phyloP scores from a whole-genome alignment of 2,797 vertebrate species.

The Mus caroli region DNA sequence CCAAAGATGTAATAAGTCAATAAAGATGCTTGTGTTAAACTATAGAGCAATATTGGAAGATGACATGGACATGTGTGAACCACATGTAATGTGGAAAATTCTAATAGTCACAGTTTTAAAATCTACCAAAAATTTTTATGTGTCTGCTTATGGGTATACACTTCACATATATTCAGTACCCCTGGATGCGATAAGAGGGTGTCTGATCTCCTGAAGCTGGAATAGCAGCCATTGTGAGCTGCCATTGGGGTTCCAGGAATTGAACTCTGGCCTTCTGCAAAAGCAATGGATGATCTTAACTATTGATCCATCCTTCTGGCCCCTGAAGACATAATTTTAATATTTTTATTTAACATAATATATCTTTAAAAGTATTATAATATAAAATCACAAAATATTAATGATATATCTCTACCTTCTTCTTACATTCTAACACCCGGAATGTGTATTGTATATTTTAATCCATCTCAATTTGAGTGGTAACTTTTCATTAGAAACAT shows the following conservation, averaged over 20 bases:
- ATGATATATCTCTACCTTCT: not conserved
- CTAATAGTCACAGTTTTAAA: not conserved
- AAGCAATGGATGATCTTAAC: not conserved
- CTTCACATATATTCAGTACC: not conserved
- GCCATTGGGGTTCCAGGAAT: not conserved
- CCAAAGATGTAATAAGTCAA: too few relatives aligned
- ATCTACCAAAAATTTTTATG: not conserved
- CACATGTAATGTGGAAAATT: not conserved
- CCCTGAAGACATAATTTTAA: not conserved
- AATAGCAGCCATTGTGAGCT: not conserved
- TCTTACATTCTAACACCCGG: not conserved
- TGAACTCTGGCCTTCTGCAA: too few relatives aligned
- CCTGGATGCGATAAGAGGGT: not conserved
- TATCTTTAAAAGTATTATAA: not conserved
- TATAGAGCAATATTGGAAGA: not conserved
- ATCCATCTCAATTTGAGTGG: not conserved
- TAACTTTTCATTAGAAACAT: not conserved
- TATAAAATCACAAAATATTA: not conserved
- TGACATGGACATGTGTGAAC: not conserved
- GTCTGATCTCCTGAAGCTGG: not conserved
- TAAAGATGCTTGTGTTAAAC: not conserved
- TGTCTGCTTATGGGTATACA: not conserved
- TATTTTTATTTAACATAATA: not conserved
- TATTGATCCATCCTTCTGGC: not conserved
- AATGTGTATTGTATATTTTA: not conserved